Percentiles rank a stretch among this genome's conserved stretches.
Conservation (phyloP, 2,888 invertebrate species). For the Dioctria linearis region DNA sequence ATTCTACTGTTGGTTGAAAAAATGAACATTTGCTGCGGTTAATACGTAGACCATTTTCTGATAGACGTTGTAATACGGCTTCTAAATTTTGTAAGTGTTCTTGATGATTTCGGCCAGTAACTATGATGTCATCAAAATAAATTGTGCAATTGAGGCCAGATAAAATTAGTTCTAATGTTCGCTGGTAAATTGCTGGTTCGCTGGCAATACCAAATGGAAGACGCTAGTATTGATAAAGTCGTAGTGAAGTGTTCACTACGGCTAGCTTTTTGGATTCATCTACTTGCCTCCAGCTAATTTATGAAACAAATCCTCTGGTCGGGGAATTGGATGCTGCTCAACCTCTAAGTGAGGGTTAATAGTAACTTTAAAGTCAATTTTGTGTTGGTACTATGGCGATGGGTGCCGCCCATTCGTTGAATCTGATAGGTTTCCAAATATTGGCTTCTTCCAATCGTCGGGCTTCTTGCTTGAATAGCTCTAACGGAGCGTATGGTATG, state of each 20-base stretch:
- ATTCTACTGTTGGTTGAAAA: background rate
- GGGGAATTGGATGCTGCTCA: constrained; percentile 46
- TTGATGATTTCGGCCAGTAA: constrained; percentile 32
- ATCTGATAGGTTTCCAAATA: constrained; percentile 56
- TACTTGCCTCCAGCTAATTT: constrained; percentile 26
- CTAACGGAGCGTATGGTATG: constrained; percentile 57
- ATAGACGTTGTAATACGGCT: background rate
- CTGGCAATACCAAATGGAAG: constrained; percentile 21
- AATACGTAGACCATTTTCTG: background rate
- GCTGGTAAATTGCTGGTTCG: constrained; percentile 4
- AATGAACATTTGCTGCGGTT: background rate
- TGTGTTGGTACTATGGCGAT: constrained; percentile 65
- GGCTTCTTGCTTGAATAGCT: constrained; percentile 42
- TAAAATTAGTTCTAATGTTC: constrained; percentile 4
- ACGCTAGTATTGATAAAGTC: constrained; percentile 6
- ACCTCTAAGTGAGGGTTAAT: constrained; percentile 50
- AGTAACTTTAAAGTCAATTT: constrained; percentile 58
- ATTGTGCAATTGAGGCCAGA: constrained; percentile 33
- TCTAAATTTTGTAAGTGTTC: constrained; percentile 14
- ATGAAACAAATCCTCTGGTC: constrained; percentile 44
- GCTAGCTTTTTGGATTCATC: constrained; percentile 51
- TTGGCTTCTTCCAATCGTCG: constrained; percentile 46
- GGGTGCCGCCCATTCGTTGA: constrained; percentile 64
- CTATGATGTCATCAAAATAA: constrained; percentile 52
- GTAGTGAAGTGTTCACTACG: background rate